Evolutionary conservation across 2,113 vertebrate genomes (phyloP).

Genomic region (Cheilinus undulatus): DNA sequence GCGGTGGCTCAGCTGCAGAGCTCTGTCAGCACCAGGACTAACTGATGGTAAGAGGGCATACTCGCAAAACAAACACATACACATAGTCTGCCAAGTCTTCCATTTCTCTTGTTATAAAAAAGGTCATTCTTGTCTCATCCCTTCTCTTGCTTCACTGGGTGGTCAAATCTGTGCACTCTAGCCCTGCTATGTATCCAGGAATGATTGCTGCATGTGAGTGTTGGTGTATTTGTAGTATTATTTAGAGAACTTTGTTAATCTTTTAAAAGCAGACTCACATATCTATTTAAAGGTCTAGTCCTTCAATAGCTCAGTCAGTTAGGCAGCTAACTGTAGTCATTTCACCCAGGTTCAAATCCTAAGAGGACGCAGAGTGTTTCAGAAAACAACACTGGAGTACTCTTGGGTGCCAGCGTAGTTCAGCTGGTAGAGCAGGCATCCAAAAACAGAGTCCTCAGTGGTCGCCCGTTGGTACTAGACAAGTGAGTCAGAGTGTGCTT

Average conservation of each 20-base stretch:
- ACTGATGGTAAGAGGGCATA: slow-evolving; percentile 68
- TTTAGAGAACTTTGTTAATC: slow-evolving; percentile 8
- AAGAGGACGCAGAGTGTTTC: too few relatives aligned
- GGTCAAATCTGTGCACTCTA: slow-evolving; percentile 54
- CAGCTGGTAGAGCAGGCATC: too few relatives aligned
- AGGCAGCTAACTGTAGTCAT: too few relatives aligned
- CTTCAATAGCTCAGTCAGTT: too few relatives aligned
- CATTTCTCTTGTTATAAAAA: slow-evolving; percentile 74
- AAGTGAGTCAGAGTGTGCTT: too few relatives aligned
- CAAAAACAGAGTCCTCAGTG: too few relatives aligned
- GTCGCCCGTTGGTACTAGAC: too few relatives aligned
- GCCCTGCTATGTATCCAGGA: slow-evolving; percentile 26
- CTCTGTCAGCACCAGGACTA: slow-evolving; percentile 73
- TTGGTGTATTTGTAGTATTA: slow-evolving; percentile 43
- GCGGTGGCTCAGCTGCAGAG: slow-evolving; percentile 62
- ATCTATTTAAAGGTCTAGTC: too few relatives aligned
- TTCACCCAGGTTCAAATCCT: too few relatives aligned
- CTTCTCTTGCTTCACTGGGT: slow-evolving; percentile 46
- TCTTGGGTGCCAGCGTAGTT: too few relatives aligned
- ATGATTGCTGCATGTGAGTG: slow-evolving; percentile 34
- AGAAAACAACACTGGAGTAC: too few relatives aligned
- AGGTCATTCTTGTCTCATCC: slow-evolving; percentile 73
- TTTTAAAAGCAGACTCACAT: too few relatives aligned
- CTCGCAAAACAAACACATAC: slow-evolving; percentile 34
- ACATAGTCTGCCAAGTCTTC: slow-evolving; percentile 43